phyloP scores from a whole-genome alignment of 2,888 invertebrate genomes.

The Pristionchus entomophagus region DNA sequence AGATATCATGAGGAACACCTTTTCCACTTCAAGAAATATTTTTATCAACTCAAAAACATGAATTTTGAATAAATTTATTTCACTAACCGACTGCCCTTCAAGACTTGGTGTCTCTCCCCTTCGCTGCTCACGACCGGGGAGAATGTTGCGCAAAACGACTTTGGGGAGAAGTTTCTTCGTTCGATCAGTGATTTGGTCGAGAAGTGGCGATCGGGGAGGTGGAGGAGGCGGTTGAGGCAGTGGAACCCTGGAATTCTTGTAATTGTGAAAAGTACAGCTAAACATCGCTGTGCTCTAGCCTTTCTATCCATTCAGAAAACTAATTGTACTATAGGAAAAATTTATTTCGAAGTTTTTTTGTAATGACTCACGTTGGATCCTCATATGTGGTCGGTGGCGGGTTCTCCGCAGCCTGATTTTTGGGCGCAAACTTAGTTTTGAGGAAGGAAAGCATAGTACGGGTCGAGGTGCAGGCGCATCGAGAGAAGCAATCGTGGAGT shows the following conservation, averaged over 20 bases:
- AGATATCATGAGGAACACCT: neutral
- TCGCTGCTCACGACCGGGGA: neutral
- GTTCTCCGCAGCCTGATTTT: neutral
- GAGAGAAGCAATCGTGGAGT: neutral
- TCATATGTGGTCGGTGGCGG: neutral
- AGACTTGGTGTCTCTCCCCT: slow-evolving; percentile 16
- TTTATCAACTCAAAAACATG: neutral
- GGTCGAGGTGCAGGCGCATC: neutral
- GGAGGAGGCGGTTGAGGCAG: neutral
- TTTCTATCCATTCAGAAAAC: too few species aligned
- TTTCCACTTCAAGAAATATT: too few species aligned
- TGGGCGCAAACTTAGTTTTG: neutral
- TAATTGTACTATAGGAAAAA: neutral
- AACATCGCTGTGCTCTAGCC: too few species aligned
- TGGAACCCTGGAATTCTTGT: neutral
- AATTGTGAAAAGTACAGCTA: too few species aligned
- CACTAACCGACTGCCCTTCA: neutral
- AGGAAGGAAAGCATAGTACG: slow-evolving; percentile 12
- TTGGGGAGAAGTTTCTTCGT: neutral
- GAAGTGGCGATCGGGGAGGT: slow-evolving; percentile 1
- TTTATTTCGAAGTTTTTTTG: neutral
- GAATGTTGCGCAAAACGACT: neutral
- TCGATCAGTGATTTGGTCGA: neutral
- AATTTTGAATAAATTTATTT: too few species aligned
- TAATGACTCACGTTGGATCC: neutral